Conservation (phyloP, 2,888 invertebrate genomes). For the Cinara cedri region DNA sequence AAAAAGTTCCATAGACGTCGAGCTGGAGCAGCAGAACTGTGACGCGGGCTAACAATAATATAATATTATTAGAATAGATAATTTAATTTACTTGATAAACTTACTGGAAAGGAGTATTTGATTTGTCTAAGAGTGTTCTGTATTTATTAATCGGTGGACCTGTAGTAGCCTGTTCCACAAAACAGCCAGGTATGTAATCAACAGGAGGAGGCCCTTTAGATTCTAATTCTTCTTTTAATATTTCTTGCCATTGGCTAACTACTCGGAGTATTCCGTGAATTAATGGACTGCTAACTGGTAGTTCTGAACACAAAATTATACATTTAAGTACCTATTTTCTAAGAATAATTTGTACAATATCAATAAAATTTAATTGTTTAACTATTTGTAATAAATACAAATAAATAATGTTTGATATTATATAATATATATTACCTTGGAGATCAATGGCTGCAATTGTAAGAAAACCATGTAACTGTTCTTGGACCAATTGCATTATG, state of each 20-base stretch:
- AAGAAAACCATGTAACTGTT: conserved; percentile 86
- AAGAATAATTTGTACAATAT: neutral
- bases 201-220: conserved; percentile 77
- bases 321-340: neutral
- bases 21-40: conserved; percentile 76
- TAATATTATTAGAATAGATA: neutral
- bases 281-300: conserved; percentile 92
- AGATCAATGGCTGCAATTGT: conserved; percentile 87
- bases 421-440: conserved; percentile 70
- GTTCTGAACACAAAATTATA: conserved; percentile 68
- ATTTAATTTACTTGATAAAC: conserved; percentile 60
- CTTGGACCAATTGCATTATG: conserved; percentile 81
- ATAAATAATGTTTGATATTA: too few relatives aligned
- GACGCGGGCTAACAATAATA: conserved; percentile 65
- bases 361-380: neutral
- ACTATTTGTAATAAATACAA: neutral
- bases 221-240: conserved; percentile 78
- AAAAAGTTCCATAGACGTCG: conserved; percentile 91
- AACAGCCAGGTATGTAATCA: conserved; percentile 90
- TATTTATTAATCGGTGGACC: conserved; percentile 93
- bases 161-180: conserved; percentile 74
- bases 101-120: conserved; percentile 91
- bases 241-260: conserved; percentile 87
- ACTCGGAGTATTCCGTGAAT: conserved; percentile 87
- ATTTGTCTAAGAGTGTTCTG: conserved; percentile 85